Evolutionary conservation across 2,797 vertebrate species (phyloP).

Genomic region (Streptopelia turtur): DNA sequence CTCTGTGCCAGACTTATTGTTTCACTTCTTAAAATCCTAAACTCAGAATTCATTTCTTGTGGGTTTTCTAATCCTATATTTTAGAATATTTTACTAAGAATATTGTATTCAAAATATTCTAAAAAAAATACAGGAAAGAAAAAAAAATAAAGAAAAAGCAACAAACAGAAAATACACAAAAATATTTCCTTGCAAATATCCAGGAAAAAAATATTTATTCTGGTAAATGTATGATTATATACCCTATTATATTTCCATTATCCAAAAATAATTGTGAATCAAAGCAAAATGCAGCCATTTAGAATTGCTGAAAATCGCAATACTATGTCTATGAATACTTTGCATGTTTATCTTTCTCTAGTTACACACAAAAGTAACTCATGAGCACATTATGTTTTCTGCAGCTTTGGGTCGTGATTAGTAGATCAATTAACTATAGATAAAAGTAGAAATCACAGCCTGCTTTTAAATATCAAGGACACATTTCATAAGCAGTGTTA

Average conservation of each 20-base stretch:
- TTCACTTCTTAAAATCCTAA: not conserved
- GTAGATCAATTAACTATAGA: conserved; percentile 36
- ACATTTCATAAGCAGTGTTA: conserved; percentile 25
- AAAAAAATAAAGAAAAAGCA: not conserved
- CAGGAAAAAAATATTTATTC: not conserved
- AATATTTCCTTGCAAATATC: not conserved
- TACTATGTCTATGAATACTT: not conserved
- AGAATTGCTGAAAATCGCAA: not conserved
- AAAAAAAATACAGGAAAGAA: not conserved
- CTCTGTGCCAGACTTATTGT: not conserved
- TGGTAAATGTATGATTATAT: not conserved
- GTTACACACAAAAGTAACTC: not conserved
- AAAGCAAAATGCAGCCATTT: not conserved
- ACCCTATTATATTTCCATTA: not conserved
- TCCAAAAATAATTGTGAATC: not conserved
- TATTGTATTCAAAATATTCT: not conserved
- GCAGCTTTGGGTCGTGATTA: conserved; percentile 12
- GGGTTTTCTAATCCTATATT: not conserved
- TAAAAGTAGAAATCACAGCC: not conserved
- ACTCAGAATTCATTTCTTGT: not conserved
- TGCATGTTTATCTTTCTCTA: not conserved
- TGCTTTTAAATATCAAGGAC: conserved; percentile 33
- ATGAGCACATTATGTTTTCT: not conserved
- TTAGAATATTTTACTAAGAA: not conserved
- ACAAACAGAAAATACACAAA: not conserved